These are phyloP conservation scores for Gobio gobio DNA, from an alignment of 2,113 vertebrate species.

Conservation along the genomic window DNA sequence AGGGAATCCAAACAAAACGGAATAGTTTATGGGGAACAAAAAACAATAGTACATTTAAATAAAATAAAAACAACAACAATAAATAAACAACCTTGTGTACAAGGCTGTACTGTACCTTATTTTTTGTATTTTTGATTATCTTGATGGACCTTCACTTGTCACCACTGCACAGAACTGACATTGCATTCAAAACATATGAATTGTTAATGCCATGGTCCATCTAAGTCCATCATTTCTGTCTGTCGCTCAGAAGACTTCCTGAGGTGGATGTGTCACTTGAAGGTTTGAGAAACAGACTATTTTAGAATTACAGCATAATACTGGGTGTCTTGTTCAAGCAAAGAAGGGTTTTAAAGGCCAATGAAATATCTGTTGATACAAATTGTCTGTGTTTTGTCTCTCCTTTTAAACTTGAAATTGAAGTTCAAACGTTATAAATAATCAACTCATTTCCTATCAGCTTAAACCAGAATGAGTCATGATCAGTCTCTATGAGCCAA, in stretches of 20 bases:
- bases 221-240: not conserved
- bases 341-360: not conserved
- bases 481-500: not conserved
- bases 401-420: not conserved
- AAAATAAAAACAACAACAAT: not conserved
- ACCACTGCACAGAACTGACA: not conserved
- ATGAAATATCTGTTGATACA: not conserved
- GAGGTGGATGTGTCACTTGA: not conserved
- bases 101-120: no score
- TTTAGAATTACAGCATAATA: not conserved
- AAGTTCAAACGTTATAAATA: not conserved
- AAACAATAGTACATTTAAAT: no score
- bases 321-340: not conserved
- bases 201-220: conserved; percentile 2
- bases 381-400: not conserved
- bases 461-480: not conserved
- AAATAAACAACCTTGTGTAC: not conserved
- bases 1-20: not conserved
- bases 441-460: not conserved
- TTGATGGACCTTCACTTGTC: not conserved
- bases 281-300: not conserved
- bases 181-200: conserved; percentile 1
- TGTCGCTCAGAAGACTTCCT: not conserved
- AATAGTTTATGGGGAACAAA: not conserved
- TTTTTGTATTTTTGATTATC: not conserved